Evolutionary conservation across 2,113 vertebrate species (phyloP).

Genomic region (Crypturellus undulatus): DNA sequence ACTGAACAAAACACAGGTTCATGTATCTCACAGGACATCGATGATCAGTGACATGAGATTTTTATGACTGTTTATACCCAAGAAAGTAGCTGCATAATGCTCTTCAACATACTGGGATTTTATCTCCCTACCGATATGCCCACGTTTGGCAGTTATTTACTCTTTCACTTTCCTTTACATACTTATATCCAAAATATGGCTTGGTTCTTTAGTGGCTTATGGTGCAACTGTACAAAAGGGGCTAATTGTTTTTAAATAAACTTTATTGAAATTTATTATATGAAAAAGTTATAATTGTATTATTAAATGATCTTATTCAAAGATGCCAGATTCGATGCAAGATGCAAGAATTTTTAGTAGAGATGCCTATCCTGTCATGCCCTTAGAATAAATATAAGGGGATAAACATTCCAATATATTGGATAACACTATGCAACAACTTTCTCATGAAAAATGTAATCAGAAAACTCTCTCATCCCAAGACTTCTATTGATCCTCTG

Average conservation of each 20-base stretch:
- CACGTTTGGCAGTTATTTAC: background rate
- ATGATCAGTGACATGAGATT: background rate
- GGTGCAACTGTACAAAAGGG: background rate
- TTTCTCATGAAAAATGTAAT: background rate
- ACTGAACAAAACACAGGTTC: background rate
- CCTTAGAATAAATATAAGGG: background rate
- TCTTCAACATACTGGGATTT: background rate
- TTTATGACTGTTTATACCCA: background rate
- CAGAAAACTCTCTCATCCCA: background rate
- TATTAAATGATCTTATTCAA: background rate
- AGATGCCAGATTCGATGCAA: background rate
- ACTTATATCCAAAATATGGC: background rate
- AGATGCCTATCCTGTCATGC: background rate
- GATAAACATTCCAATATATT: background rate
- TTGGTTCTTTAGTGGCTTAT: background rate
- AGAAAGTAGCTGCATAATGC: background rate
- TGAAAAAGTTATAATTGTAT: background rate
- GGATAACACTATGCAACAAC: background rate
- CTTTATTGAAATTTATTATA: background rate
- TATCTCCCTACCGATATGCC: background rate
- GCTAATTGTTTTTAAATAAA: background rate
- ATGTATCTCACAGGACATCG: background rate
- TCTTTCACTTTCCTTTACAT: background rate
- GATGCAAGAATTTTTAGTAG: background rate
- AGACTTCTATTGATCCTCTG: background rate